phyloP scores from a whole-genome alignment of 2,888 invertebrate species.

The Helobdella robusta region DNA sequence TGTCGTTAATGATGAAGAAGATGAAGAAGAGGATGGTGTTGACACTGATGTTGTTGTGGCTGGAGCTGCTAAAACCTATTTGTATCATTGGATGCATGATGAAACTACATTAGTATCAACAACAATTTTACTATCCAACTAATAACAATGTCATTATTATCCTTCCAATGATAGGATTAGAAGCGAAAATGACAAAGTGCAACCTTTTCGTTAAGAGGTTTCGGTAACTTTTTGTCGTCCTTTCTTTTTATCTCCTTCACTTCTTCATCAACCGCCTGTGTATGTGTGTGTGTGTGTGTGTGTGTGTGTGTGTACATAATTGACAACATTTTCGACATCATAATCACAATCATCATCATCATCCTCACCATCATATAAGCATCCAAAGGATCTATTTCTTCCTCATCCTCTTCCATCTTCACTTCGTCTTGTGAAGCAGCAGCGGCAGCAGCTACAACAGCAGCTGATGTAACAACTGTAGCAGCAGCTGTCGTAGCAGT shows the following conservation, averaged over 20 bases:
- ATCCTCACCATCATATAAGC: slow-evolving; percentile 69
- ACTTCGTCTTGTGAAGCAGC: slow-evolving; percentile 40
- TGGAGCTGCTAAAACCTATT: too few species aligned
- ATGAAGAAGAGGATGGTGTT: too few species aligned
- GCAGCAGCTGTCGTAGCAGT: background rate
- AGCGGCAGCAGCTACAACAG: background rate
- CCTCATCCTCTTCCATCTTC: slow-evolving; percentile 38
- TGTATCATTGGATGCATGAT: too few species aligned
- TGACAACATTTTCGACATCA: background rate
- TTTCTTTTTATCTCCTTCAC: slow-evolving; percentile 37
- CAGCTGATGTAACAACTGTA: background rate
- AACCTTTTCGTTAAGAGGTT: background rate
- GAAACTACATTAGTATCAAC: too few species aligned
- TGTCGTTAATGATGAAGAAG: background rate
- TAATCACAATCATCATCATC: slow-evolving; percentile 1
- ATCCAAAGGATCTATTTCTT: slow-evolving; percentile 72
- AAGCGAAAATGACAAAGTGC: too few species aligned
- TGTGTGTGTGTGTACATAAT: slow-evolving; percentile 60
- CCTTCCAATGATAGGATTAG: too few species aligned
- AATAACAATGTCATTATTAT: too few species aligned
- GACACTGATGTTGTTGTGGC: too few species aligned
- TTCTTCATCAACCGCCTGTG: slow-evolving; percentile 41
- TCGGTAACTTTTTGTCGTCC: slow-evolving; percentile 28
- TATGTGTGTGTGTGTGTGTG: slow-evolving; percentile 54
- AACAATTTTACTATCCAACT: too few species aligned